Evolutionary conservation across 2,113 vertebrate species (phyloP).

Genomic region (Oncorhynchus nerka): DNA sequence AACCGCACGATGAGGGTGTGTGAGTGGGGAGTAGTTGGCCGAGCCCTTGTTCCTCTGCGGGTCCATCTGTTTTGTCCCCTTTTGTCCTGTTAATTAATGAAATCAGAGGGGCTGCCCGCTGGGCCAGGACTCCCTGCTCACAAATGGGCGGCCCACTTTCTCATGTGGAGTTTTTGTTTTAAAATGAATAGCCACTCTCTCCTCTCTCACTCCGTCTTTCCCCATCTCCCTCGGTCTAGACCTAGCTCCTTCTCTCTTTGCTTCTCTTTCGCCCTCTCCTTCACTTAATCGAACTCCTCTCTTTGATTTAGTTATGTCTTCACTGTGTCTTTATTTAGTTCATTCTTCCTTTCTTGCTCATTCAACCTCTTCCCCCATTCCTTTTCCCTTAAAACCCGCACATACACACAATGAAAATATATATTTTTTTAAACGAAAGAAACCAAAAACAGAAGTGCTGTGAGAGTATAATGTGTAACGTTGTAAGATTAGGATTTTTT

Average conservation of each 20-base stretch:
- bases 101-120: conserved; percentile 74
- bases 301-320: background rate
- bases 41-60: conserved; percentile 64
- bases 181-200: conserved; percentile 58
- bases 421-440: too few species aligned
- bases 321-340: background rate
- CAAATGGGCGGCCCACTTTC: conserved; percentile 67
- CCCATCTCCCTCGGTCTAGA: background rate
- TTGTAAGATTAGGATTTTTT: too few species aligned
- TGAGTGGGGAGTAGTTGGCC: conserved; percentile 16
- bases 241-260: background rate
- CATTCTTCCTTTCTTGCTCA: background rate
- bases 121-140: conserved; percentile 61
- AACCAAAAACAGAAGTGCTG: background rate
- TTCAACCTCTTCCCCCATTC: background rate
- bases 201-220: conserved; percentile 25
- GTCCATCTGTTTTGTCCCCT: conserved; percentile 78
- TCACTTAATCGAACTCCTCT: background rate
- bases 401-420: background rate
- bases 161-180: conserved; percentile 63
- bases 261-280: conserved; percentile 27
- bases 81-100: conserved; percentile 79
- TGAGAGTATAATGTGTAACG: background rate
- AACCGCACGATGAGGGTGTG: conserved; percentile 2
- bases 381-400: background rate